phyloP scores from a whole-genome alignment of 2,113 vertebrate species.

The Hystrix cristata region DNA sequence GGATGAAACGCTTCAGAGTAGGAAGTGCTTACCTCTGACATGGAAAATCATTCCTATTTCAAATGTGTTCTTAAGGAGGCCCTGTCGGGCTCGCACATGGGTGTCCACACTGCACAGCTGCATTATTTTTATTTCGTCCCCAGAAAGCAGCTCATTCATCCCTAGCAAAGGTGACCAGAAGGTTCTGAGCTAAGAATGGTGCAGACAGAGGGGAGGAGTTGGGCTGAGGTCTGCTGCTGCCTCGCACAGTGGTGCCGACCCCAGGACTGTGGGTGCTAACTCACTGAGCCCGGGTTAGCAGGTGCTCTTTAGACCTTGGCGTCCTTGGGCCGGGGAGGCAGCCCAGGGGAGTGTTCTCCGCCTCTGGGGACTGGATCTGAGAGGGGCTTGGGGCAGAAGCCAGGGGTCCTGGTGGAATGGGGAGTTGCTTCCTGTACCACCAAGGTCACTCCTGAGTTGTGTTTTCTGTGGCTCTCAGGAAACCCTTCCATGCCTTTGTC shows the following conservation, averaged over 20 bases:
- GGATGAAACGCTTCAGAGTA: background rate
- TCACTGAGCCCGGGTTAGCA: background rate
- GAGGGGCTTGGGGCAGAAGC: background rate
- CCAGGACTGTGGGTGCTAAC: background rate
- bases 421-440: background rate
- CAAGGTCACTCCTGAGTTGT: background rate
- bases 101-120: background rate
- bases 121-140: background rate
- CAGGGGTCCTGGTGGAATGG: background rate
- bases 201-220: background rate
- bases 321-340: background rate
- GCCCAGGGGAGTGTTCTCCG: background rate
- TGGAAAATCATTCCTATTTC: background rate
- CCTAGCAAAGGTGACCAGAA: background rate
- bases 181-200: background rate
- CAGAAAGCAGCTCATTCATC: background rate
- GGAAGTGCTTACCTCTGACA: background rate
- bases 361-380: background rate
- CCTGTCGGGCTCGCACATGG: background rate
- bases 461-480: background rate
- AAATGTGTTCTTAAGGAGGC: background rate
- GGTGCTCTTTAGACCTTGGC: background rate
- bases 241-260: background rate
- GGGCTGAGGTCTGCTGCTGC: background rate
- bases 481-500: background rate